Evolutionary conservation across 2,797 vertebrate genomes (phyloP), one percentile per base, ranked within the genome.

Genomic region (Limosa lapponica): DNA sequence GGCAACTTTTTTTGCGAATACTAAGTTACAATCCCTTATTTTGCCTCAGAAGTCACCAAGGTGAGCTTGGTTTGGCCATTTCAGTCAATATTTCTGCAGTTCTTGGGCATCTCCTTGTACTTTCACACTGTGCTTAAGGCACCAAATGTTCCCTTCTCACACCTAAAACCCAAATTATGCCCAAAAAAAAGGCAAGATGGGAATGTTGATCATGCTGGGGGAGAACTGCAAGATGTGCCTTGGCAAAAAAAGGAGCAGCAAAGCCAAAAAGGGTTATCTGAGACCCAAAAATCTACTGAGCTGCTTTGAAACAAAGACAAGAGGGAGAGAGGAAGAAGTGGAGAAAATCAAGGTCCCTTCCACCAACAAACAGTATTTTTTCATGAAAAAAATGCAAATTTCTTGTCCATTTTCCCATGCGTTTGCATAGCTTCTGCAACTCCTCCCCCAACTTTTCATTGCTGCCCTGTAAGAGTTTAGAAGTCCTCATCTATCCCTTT

Each of bases 371-470:
- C 0, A 43, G 6, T 41, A 13, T 20, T 58, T 77, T 51, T 62
- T 58, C 6, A 46, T 10, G 1, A 87, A 77, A 89, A 81, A 87
- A 72, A 36, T 13, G 8, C 4, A 16, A 23, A 30, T 59, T 79
- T 14, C 17, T 43, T 51, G 16, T 43, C 70, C 10, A 4, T 37
- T 73, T 78, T 73, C 59, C 46, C 37, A 46, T 3, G 32, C 2
- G 3, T 4, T 55, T 34, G 19, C 59, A 64, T 0, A 0, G 22
- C 17, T 64, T 64, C 58, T 59, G 44, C 30, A n/a, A 17, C 48
- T 43, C 46, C 34, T 65, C n/a, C 25, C 43, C 25, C 8, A 12
- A 2, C 7, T 3, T 49, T 71, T 51, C 39, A 15, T 3, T 36
- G n/a, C 24, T n/a, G 32, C 58, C 52, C 4, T 3, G 1, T 25